phyloP scores from a whole-genome alignment of 2,113 vertebrate species.

The Indicator maculatus region DNA sequence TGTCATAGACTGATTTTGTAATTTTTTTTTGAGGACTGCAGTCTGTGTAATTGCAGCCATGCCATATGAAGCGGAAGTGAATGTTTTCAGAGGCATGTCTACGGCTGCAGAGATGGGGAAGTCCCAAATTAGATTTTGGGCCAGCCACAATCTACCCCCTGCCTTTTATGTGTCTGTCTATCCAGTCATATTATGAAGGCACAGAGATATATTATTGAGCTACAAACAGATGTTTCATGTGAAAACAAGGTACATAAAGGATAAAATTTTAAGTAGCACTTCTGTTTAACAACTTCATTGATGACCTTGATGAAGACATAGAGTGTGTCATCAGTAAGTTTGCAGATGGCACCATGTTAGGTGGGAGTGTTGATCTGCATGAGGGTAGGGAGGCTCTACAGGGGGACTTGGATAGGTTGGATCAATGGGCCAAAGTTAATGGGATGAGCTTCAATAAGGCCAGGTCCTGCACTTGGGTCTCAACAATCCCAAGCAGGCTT shows the following conservation, averaged over 20 bases:
- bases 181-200: not conserved
- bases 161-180: not conserved
- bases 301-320: no score
- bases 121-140: constrained; percentile 23
- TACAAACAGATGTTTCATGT: not conserved
- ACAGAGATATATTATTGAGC: not conserved
- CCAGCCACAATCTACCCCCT: not conserved
- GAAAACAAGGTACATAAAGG: not conserved
- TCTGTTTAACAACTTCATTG: no score
- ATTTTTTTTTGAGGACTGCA: not conserved
- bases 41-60: not conserved
- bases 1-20: fast-evolving
- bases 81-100: not conserved
- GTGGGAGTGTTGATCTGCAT: no score
- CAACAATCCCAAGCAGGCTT: no score
- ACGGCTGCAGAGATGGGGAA: not conserved
- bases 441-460: no score
- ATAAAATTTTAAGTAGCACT: not conserved
- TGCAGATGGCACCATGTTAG: no score
- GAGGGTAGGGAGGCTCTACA: no score
- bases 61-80: not conserved
- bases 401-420: no score
- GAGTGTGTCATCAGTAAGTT: no score
- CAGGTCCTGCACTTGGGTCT: no score
- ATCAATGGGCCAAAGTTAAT: no score